Evolutionary conservation across 2,113 vertebrate species (phyloP), one percentile per base, ranked within the genome.

Genomic region (Spea bombifrons): DNA sequence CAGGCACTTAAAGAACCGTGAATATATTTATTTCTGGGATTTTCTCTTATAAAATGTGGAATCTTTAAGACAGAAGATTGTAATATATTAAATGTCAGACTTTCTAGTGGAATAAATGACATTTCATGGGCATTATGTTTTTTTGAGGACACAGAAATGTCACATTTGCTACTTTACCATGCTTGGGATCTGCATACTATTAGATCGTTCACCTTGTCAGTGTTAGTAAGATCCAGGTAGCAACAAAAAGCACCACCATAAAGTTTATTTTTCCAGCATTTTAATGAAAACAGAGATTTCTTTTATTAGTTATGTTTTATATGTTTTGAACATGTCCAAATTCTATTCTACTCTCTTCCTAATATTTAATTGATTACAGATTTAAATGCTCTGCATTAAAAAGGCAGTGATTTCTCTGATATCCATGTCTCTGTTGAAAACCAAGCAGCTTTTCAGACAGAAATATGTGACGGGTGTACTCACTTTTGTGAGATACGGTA

Each of bases 121-220:
- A 79, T 79, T 79, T 79, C 76, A 79, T 79, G 76, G 76, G 66
- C 76, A 79, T 79, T 79, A 79, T 73, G 70, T 64, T 47, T 66
- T 79, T 61, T 63, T 17, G 76, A 78, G 70, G 69, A 79, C 70
- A 79, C 61, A 79, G n/a, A 64, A 72, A 65, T 79, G 72, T 79
- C 73, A 72, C 76, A 73, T 79, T 73, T 73, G 66, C 48, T 66
- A 44, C 76, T 79, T 72, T 73, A 43, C 30, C 73, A 73, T 69
- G 65, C 50, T 69, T 57, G 69, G 30, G 55, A 55, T 73, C 61
- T 73, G 61, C 76, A 79, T 79, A 79, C 70, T 61, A 79, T 79
- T 73, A 66, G 66, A 79, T 73, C 61, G 66, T 66, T 79, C 76
- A 66, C 69, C 69, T 66, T 73, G 76, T 66, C 76, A 79, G 49